These are phyloP conservation scores for Falco novaeseelandiae DNA, from an alignment of 2,797 vertebrate genomes.

Conservation along the genomic window DNA sequence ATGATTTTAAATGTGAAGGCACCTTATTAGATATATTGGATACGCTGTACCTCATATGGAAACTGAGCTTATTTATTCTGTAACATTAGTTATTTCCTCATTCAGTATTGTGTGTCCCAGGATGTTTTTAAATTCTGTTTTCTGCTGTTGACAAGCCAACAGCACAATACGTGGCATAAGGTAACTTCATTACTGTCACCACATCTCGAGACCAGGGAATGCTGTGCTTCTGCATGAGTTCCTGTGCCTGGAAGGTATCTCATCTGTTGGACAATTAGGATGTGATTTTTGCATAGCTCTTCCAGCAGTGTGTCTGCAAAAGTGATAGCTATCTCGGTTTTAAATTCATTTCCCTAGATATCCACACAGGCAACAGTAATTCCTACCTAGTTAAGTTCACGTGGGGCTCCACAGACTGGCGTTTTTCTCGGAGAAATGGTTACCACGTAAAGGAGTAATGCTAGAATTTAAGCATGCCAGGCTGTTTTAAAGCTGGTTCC, in stretches of 20 bases:
- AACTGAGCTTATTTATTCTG: slow-evolving; percentile 10
- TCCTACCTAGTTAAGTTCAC: neutral
- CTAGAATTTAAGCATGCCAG: neutral
- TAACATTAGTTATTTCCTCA: slow-evolving; percentile 19
- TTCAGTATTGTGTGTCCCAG: neutral
- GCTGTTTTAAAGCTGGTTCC: slow-evolving; percentile 2
- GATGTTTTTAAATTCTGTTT: slow-evolving; percentile 46
- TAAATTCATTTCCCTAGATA: slow-evolving; percentile 36
- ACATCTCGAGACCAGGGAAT: neutral
- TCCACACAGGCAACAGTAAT: neutral
- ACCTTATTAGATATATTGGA: neutral
- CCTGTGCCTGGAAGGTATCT: slow-evolving; percentile 4
- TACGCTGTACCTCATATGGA: neutral
- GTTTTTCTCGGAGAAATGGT: slow-evolving; percentile 4
- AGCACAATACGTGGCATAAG: slow-evolving; percentile 1
- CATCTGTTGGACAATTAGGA: slow-evolving; percentile 54
- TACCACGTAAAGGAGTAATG: neutral
- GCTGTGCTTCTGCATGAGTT: neutral
- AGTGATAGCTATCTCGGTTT: slow-evolving; percentile 8
- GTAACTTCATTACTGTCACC: slow-evolving; percentile 55
- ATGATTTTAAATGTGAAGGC: neutral
- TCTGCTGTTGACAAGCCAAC: slow-evolving; percentile 49
- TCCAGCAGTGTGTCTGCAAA: slow-evolving; percentile 11
- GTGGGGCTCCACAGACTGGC: neutral
- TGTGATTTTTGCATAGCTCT: slow-evolving; percentile 43